phyloP scores from a whole-genome alignment of 2,888 invertebrate genomes.

The Mechanitis messenoides region DNA sequence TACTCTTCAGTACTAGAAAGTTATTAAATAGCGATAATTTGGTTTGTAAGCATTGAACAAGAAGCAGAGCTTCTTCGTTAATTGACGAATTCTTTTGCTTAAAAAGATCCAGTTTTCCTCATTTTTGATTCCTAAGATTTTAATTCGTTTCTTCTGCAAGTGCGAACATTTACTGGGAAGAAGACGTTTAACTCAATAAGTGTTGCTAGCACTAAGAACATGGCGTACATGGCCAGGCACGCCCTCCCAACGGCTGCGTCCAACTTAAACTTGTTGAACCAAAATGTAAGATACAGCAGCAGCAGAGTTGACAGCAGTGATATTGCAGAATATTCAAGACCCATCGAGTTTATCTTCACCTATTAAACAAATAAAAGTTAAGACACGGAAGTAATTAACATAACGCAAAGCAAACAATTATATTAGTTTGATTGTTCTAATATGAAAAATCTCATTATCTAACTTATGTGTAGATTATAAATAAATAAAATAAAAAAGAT shows the following conservation, averaged over 20 bases:
- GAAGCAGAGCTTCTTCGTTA: slow-evolving; percentile 12
- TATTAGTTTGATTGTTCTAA: slow-evolving; percentile 10
- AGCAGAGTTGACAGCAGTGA: slow-evolving; percentile 90
- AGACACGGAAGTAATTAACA: slow-evolving; percentile 30
- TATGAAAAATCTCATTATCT: slow-evolving; percentile 17
- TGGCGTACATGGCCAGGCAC: slow-evolving; percentile 90
- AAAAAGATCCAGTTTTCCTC: slow-evolving; percentile 15
- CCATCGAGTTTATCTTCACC: slow-evolving; percentile 92
- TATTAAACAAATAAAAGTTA: slow-evolving; percentile 46
- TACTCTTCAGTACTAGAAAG: background rate
- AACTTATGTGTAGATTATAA: background rate
- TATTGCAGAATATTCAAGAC: slow-evolving; percentile 93
- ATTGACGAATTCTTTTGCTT: slow-evolving; percentile 20
- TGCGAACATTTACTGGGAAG: slow-evolving; percentile 92
- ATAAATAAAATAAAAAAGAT: background rate
- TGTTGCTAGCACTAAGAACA: slow-evolving; percentile 90
- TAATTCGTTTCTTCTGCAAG: slow-evolving; percentile 80
- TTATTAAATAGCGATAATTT: slow-evolving; percentile 9
- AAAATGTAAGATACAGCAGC: slow-evolving; percentile 88
- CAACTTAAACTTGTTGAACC: slow-evolving; percentile 90
- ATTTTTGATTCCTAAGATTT: slow-evolving; percentile 43
- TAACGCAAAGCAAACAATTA: slow-evolving; percentile 14
- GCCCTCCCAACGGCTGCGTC: slow-evolving; percentile 90
- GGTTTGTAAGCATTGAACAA: slow-evolving; percentile 6
- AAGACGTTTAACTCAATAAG: slow-evolving; percentile 95